Evolutionary conservation across 2,797 vertebrate species (phyloP).

Genomic region (Molossus alvarezi): DNA sequence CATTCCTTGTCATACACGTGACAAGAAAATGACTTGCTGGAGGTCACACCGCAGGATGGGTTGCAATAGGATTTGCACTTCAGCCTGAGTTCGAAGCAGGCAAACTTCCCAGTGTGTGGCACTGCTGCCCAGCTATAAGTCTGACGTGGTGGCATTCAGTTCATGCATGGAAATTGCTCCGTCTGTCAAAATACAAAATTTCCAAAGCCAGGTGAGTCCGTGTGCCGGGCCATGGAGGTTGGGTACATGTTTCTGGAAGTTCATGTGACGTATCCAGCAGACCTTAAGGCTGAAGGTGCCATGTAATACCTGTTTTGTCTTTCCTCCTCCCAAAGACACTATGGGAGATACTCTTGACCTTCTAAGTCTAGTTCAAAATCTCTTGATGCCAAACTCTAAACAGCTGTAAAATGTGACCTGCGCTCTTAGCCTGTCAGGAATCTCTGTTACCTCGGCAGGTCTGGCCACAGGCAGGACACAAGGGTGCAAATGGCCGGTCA

Average conservation of each 20-base stretch:
- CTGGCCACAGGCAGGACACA: constrained; percentile 19
- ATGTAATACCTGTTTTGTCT: background rate
- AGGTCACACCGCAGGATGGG: background rate
- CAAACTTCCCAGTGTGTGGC: background rate
- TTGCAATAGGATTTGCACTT: constrained; percentile 30
- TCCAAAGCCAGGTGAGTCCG: constrained; percentile 30
- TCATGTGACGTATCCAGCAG: background rate
- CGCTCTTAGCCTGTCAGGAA: constrained; percentile 59
- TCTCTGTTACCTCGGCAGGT: background rate
- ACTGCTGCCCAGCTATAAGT: background rate
- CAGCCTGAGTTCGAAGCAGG: background rate
- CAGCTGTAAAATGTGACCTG: constrained; percentile 72
- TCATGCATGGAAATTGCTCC: background rate
- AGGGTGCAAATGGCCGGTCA: background rate
- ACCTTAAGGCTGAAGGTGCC: background rate
- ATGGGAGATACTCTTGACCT: constrained; percentile 60
- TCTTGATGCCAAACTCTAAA: constrained; percentile 74
- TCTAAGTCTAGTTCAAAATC: constrained; percentile 54
- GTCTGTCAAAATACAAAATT: constrained; percentile 30
- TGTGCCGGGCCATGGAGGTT: background rate
- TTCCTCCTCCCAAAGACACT: background rate
- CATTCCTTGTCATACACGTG: background rate
- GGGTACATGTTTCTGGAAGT: constrained; percentile 42
- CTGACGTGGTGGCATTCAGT: background rate
- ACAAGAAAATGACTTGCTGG: background rate